Conservation (phyloP, 2,888 invertebrate genomes). For the Drosophila monieri region DNA sequence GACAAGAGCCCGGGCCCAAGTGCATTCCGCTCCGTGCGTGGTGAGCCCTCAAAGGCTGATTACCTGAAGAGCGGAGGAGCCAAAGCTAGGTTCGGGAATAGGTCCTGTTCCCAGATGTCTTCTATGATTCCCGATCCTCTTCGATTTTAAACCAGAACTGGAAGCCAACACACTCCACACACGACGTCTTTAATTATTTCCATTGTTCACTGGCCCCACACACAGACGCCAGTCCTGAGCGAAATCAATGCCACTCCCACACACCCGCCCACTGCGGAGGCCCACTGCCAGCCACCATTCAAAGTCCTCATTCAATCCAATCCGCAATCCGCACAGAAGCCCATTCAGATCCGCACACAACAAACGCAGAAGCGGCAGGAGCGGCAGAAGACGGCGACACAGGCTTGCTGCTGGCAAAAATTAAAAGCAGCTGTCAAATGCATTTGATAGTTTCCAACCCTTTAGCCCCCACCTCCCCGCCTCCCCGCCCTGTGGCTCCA, state of each 20-base stretch:
- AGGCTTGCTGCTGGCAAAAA: slow-evolving; percentile 43
- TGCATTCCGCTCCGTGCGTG: slow-evolving; percentile 20
- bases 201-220: not conserved
- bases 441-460: slow-evolving; percentile 68
- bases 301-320: not conserved
- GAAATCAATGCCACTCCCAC: not conserved
- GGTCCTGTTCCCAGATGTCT: too few species aligned
- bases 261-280: too few species aligned
- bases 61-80: too few species aligned
- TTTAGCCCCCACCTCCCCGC: not conserved
- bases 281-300: not conserved
- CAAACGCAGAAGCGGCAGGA: slow-evolving; percentile 17
- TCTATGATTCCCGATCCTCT: not conserved
- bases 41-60: too few species aligned
- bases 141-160: not conserved
- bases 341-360: slow-evolving; percentile 37
- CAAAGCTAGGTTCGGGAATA: too few species aligned
- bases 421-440: slow-evolving; percentile 74
- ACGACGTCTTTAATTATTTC: not conserved
- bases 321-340: slow-evolving; percentile 15
- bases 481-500: not conserved
- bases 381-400: slow-evolving; percentile 7
- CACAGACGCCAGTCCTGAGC: not conserved
- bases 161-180: not conserved
- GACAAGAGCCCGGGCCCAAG: slow-evolving; percentile 27